phyloP scores from a whole-genome alignment of 2,113 vertebrate genomes.

The Cynoglossus semilaevis region DNA sequence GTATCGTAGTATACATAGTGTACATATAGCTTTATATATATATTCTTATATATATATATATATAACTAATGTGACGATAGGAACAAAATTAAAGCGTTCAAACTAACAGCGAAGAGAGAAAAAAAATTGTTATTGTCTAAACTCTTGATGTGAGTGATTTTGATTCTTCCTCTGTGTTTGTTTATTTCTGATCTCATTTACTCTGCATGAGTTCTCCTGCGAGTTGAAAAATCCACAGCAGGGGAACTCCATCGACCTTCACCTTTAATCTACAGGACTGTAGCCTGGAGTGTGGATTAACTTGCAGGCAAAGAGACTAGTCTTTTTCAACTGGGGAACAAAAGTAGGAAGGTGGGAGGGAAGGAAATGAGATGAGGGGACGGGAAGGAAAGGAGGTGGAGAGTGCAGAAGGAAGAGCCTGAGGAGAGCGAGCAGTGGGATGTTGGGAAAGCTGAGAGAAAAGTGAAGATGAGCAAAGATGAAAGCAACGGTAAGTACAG shows the following conservation, averaged over 20 bases:
- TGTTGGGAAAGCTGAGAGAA: constrained; percentile 26
- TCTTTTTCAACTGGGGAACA: constrained; percentile 33
- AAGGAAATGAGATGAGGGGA: not conserved
- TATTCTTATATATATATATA: too few species aligned
- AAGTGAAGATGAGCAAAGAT: constrained; percentile 26
- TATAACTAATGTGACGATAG: not conserved
- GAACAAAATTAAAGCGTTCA: constrained; percentile 21
- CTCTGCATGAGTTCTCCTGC: constrained; percentile 45
- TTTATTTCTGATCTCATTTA: constrained; percentile 52
- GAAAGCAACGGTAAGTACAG: constrained; percentile 35
- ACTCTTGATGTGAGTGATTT: constrained; percentile 13
- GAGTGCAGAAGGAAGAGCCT: constrained; percentile 18
- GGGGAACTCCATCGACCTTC: constrained; percentile 52
- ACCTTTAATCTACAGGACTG: constrained; percentile 66
- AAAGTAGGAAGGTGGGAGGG: constrained; percentile 12
- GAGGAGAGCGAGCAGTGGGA: constrained; percentile 19
- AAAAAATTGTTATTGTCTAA: constrained; percentile 28
- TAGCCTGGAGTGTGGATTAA: constrained; percentile 66
- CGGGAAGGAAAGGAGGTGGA: constrained; percentile 23
- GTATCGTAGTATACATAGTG: not conserved
- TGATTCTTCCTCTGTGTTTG: constrained; percentile 21
- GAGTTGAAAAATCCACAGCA: constrained; percentile 40
- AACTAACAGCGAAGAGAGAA: not conserved
- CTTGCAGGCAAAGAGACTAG: constrained; percentile 43
- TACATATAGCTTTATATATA: too few species aligned